A percentile compares a stretch with the other conserved stretches of the same genome.
These are phyloP conservation scores for Glomeris maerens DNA, from an alignment of 1,140 invertebrate species.

Conservation along the genomic window DNA sequence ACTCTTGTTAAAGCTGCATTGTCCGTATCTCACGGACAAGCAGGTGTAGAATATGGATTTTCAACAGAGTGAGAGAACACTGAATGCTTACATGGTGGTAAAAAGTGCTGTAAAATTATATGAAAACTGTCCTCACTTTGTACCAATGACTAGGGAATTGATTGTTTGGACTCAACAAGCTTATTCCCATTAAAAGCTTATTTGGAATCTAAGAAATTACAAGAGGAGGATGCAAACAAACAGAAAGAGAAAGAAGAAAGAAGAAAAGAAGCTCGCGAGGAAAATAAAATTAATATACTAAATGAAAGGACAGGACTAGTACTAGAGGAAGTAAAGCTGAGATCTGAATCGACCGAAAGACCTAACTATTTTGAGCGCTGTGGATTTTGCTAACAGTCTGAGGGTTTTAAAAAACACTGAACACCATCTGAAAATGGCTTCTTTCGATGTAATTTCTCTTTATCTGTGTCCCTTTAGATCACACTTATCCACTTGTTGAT, in stretches of 20 bases:
- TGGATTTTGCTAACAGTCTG: too few species aligned
- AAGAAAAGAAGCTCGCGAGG: neutral
- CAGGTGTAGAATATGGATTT: slow-evolving; percentile 15
- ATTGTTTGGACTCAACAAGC: neutral
- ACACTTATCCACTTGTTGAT: too few species aligned
- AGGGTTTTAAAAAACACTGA: too few species aligned
- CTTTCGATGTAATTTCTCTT: too few species aligned
- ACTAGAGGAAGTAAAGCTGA: too few species aligned
- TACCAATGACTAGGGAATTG: slow-evolving; percentile 1
- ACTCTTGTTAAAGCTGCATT: slow-evolving; percentile 11
- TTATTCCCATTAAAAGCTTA: neutral
- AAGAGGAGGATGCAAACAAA: neutral
- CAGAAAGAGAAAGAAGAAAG: neutral
- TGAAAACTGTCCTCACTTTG: neutral
- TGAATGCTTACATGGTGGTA: neutral
- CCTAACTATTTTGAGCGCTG: too few species aligned
- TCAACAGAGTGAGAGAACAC: slow-evolving; percentile 1
- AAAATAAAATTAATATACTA: neutral
- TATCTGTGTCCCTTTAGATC: neutral
- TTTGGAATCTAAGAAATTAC: neutral
- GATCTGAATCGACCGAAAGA: neutral
- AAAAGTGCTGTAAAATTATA: neutral
- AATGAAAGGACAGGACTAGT: neutral
- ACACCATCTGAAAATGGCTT: too few species aligned
- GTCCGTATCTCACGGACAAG: slow-evolving; percentile 16